Conservation (phyloP, 2,888 invertebrate species). For the Holacanthella duospinosa region DNA sequence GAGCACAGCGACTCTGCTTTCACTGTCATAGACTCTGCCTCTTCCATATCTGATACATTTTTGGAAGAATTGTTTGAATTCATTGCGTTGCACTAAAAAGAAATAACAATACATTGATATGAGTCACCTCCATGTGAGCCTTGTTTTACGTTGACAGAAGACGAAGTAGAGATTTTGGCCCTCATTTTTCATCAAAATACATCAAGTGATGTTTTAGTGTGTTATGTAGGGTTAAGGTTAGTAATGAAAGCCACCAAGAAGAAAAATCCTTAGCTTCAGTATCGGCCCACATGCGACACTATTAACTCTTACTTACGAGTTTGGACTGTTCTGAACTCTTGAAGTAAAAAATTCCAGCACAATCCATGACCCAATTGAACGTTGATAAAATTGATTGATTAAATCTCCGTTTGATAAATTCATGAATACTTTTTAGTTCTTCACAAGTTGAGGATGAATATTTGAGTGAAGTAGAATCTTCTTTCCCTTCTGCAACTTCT, state of each 20-base stretch:
- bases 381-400: conserved; percentile 20
- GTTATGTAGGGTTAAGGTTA: not conserved
- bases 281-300: too few species aligned
- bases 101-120: too few species aligned
- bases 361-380: conserved; percentile 21
- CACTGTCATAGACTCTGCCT: conserved; percentile 18
- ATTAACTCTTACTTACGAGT: too few species aligned
- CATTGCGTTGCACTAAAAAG: too few species aligned
- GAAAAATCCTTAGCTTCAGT: too few species aligned
- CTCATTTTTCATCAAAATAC: not conserved
- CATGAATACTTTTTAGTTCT: conserved; percentile 19
- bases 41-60: conserved; percentile 19
- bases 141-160: not conserved
- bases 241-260: too few species aligned
- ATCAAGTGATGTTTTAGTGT: not conserved
- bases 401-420: conserved; percentile 28
- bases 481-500: not conserved
- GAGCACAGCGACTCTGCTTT: conserved; percentile 23
- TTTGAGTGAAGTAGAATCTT: not conserved
- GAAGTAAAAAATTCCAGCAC: conserved; percentile 21
- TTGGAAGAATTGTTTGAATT: conserved; percentile 11
- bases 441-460: conserved; percentile 6
- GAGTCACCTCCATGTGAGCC: too few species aligned
- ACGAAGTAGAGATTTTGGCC: not conserved
- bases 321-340: too few species aligned